Evolutionary conservation across 2,113 vertebrate genomes (phyloP), one percentile per base, ranked within the genome.

Genomic region (Odontesthes bonariensis): DNA sequence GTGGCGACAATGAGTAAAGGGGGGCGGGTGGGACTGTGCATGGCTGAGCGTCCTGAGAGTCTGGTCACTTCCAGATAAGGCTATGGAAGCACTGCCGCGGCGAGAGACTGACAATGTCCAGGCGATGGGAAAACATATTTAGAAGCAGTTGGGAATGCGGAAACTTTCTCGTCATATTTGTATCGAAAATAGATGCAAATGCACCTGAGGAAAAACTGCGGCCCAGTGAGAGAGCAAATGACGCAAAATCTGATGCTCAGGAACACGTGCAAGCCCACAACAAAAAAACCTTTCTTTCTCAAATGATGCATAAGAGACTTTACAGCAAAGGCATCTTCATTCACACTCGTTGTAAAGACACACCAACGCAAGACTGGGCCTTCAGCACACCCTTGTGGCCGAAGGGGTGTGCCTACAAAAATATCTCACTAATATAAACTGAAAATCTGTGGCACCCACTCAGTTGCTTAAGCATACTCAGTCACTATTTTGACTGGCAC

Each of bases 61-160:
- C 70, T 61, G 75, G 71, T 80, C 81, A 83, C 84, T 92, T 91
- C 90, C 91, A 90, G 90, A 92, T 92, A 93, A 92, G 91, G 91
- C n/a, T 73, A 91, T 90, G 71, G 91, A 85, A 86, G 71, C 22
- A 5, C 61, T 69, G 13, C 64, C 57, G 73, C 58, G 62, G 63
- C 33, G 54, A 84, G 79, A 85, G 80, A 71, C 79, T 89, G 86
- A 92, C 82, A 86, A 67, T 84, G 80, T 83, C 80, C 88, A 90
- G 88, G 68, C 67, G 0, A 85, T 63, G 58, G 56, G 69, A 73
- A 87, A 69, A 79, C 52, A 67, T 42, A 69, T 88, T 86, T 84
- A 80, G 67, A 82, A 65, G 13, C 33, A 55, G 59, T 47, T 10
- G n/a, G 32, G 31, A 79, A 68, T 53, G n/a, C 22, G 13, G 35